phyloP scores from a whole-genome alignment of 2,113 vertebrate species.

The Rattus rattus region DNA sequence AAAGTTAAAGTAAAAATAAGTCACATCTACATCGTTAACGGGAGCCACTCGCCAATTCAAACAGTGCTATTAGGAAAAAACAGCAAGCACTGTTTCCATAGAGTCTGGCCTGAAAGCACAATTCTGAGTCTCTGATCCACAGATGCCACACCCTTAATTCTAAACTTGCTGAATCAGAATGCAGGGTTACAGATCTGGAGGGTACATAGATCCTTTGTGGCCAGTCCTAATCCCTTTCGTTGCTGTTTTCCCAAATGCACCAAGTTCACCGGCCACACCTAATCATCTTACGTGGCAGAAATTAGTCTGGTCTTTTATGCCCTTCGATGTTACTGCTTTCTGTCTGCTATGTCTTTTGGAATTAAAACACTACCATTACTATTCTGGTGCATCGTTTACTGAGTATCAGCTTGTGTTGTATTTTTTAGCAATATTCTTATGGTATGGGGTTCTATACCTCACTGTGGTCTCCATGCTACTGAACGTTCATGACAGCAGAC shows the following conservation, averaged over 20 bases:
- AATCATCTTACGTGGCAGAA: neutral
- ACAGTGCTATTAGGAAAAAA: neutral
- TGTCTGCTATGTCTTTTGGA: neutral
- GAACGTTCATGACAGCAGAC: neutral
- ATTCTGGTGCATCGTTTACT: neutral
- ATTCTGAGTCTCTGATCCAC: neutral
- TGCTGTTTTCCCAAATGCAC: neutral
- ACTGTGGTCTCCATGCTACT: neutral
- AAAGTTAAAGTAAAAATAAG: conserved; percentile 15
- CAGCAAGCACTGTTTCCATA: neutral
- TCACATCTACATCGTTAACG: neutral
- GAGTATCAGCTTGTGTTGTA: neutral
- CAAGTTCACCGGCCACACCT: neutral
- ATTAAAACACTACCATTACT: neutral
- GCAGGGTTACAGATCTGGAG: neutral
- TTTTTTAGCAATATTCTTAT: neutral
- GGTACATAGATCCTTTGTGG: neutral
- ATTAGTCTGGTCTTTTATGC: neutral
- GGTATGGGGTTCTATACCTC: neutral
- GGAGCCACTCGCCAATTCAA: neutral
- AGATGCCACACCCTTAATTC: neutral
- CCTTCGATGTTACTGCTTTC: neutral
- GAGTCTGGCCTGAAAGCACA: neutral
- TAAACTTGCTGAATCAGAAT: neutral
- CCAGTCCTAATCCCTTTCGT: neutral